Evolutionary conservation across 1,140 invertebrate species (phyloP).

Genomic region (Pararge aegeria): DNA sequence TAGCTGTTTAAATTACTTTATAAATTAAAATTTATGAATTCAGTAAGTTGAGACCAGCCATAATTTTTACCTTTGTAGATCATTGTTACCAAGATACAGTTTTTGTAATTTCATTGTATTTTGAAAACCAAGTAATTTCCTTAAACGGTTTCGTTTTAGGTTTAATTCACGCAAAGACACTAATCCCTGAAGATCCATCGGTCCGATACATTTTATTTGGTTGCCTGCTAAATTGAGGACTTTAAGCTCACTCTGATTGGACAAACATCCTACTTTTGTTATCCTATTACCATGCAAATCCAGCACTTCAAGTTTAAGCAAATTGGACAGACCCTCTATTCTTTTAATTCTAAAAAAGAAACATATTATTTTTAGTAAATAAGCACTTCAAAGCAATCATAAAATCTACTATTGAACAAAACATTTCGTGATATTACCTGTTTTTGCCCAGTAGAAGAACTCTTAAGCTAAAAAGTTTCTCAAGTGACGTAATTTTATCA

Average conservation of each 20-base stretch:
- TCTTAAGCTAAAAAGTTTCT: constrained; percentile 87
- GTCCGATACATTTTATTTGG: constrained; percentile 87
- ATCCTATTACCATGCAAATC: constrained; percentile 96
- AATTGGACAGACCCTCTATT: constrained; percentile 87
- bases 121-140: constrained; percentile 89
- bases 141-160: constrained; percentile 91
- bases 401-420: too few relatives aligned
- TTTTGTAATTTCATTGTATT: constrained; percentile 90
- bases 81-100: constrained; percentile 92
- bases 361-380: too few relatives aligned
- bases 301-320: constrained; percentile 90
- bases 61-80: constrained; percentile 85
- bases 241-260: constrained; percentile 86
- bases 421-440: constrained; percentile 70
- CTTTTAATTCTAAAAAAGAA: constrained; percentile 82
- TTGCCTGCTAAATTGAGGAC: constrained; percentile 96
- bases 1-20: constrained; percentile 8
- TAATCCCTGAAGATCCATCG: constrained; percentile 88
- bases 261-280: constrained; percentile 77
- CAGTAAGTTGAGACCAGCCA: not conserved
- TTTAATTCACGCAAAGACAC: constrained; percentile 91
- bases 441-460: constrained; percentile 95
- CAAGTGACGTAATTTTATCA: constrained; percentile 89
- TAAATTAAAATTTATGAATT: not conserved
- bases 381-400: too few relatives aligned